Conservation (phyloP, 2,113 vertebrate genomes). For the Pluvialis apricaria region DNA sequence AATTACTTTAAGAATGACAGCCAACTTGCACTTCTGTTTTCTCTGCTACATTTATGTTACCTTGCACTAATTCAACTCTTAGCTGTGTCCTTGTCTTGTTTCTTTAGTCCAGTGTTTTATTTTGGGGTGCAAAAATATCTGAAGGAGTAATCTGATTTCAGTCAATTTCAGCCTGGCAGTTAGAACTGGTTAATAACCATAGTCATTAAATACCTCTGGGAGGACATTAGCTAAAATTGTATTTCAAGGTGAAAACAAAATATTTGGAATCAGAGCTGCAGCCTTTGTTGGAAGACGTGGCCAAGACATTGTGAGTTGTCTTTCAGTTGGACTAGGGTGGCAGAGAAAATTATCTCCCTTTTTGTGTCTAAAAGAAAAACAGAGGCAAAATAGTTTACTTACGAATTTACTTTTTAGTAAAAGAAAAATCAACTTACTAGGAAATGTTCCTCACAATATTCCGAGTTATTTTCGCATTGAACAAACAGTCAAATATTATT, state of each 20-base stretch:
- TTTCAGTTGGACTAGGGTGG: neutral
- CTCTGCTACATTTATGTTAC: neutral
- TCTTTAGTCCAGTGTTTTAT: conserved; percentile 43
- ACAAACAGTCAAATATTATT: neutral
- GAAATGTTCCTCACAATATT: neutral
- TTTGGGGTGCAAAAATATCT: conserved; percentile 20
- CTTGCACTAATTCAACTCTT: neutral
- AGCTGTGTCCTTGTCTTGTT: neutral
- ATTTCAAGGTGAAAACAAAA: neutral
- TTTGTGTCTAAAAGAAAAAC: neutral
- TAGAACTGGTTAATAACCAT: neutral
- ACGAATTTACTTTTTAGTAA: neutral
- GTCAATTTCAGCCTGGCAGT: neutral
- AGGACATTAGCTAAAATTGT: neutral
- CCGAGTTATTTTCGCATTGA: neutral
- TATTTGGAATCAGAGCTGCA: neutral
- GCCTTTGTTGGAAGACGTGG: neutral
- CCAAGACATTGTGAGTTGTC: neutral
- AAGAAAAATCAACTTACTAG: neutral
- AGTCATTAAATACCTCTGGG: neutral
- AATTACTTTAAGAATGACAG: neutral
- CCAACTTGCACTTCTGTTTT: conserved; percentile 39
- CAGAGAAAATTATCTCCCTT: neutral
- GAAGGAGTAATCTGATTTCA: neutral
- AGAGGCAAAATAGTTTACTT: neutral